Base-by-base conservation (phyloP, 2,797 vertebrate species). In the Sphaeramia orbicularis region DNA sequence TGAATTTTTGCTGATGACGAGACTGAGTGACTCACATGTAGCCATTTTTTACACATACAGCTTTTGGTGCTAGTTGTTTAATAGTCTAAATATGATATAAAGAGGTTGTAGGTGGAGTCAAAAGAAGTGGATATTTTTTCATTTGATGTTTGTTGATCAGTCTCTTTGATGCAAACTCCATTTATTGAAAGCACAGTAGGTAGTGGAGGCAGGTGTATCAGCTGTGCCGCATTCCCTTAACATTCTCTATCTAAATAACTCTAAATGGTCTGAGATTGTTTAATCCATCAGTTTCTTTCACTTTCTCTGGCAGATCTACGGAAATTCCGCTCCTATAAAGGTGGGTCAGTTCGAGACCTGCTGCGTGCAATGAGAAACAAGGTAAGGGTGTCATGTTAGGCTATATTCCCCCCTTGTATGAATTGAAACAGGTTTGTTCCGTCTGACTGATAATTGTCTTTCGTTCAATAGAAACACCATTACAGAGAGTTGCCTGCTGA, bases 361-460 rank as follows among this genome's bases (percentile, higher is more conserved):
- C 89, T 99, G 65, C 95, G 98, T 52, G 98, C 98, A 0, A 96
- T 99, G 96, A 96, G 98, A 61, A 99, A 99, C 77, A 99, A 99
- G 96, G 98, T 96, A 81, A 61, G 56, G 35, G 3, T 35, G 18
- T 65, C 0, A 35, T 15, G 1, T 40, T 2, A 1, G 3, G 3
- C 12, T 30, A 0, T 40, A 2, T 1, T n/a, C 19, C 47, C 35
- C 32, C 43, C 57, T 2, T 5, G 1, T 16, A 54, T 36, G 10
- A 12, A 30, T 11, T 51, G 0, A 43, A 48, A 9, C 7, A 0
- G 10, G 0, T 48, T 19, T 63, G 3, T 12, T 1, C 7, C 3
- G 18, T 51, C 12, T 0, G 15, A 41, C 55, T 55, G 24, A 42
- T 0, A 0, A 5, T 18, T 52, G 6, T 8, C 2, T 3, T 58